Conservation (phyloP, 2,888 invertebrate species). For the Eristalinus sepulchralis region DNA sequence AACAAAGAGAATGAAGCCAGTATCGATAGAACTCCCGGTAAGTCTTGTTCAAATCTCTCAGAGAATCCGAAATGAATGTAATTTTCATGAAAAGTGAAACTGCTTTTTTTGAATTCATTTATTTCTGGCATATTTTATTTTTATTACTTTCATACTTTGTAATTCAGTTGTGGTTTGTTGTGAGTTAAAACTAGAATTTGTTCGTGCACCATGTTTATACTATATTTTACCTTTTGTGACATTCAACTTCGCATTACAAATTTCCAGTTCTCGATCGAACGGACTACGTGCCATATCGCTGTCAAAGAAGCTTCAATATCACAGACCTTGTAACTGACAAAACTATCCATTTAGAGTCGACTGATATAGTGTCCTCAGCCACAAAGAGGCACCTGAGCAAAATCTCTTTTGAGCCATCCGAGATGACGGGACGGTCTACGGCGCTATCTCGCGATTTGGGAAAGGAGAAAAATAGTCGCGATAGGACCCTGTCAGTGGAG, state of each 20-base stretch:
- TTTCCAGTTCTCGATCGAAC: conserved; percentile 60
- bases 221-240: too few species aligned
- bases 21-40: conserved; percentile 47
- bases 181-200: too few species aligned
- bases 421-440: conserved; percentile 80
- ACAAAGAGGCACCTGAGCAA: conserved; percentile 68
- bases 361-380: conserved; percentile 67
- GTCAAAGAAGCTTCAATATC: conserved; percentile 75
- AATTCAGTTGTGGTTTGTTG: too few species aligned
- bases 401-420: conserved; percentile 78
- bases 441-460: conserved; percentile 72
- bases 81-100: too few species aligned
- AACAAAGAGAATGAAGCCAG: conserved; percentile 61
- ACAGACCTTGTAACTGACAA: conserved; percentile 78
- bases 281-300: conserved; percentile 73
- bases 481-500: conserved; percentile 74
- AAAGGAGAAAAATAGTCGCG: conserved; percentile 42
- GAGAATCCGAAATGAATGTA: too few species aligned
- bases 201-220: too few species aligned
- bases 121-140: too few species aligned
- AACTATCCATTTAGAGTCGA: conserved; percentile 78
- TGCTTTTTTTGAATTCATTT: too few species aligned
- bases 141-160: too few species aligned
- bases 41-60: neutral
- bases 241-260: neutral